A percentile compares a stretch with the other conserved stretches of the same genome.
Conservation (phyloP, 2,888 invertebrate species). For the Mycalesis mineus region DNA sequence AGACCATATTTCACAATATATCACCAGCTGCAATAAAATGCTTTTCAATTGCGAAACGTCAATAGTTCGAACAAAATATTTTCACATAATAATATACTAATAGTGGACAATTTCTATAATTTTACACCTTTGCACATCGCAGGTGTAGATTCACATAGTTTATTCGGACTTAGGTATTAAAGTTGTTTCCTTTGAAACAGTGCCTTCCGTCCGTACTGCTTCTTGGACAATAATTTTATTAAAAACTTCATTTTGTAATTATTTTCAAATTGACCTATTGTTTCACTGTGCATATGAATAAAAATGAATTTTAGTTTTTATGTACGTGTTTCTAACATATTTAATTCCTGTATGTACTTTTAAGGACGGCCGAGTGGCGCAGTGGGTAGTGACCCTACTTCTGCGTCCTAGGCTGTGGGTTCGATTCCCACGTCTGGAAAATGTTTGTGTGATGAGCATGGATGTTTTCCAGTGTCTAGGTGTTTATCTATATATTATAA, state of each 20-base stretch:
- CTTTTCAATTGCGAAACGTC: not conserved
- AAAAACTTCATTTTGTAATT: not conserved
- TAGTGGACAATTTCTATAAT: not conserved
- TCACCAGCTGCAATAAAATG: not conserved
- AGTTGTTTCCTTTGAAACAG: not conserved
- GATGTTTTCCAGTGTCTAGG: too few relatives aligned
- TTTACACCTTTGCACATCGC: slow-evolving; percentile 2
- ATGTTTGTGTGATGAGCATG: too few relatives aligned
- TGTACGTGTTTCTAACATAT: too few relatives aligned
- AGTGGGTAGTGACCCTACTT: too few relatives aligned
- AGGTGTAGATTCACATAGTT: slow-evolving; percentile 12
- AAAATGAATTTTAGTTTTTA: too few relatives aligned
- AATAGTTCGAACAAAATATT: not conserved
- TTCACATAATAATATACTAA: slow-evolving; percentile 3
- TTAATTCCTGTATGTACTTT: too few relatives aligned
- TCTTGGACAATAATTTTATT: not conserved
- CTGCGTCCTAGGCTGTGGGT: too few relatives aligned
- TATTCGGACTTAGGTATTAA: not conserved
- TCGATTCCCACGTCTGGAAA: too few relatives aligned
- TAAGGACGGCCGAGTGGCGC: too few relatives aligned
- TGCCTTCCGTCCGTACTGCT: not conserved
- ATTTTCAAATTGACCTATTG: not conserved
- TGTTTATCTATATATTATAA: too few relatives aligned
- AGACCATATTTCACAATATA: too few relatives aligned
- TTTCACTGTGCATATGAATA: too few relatives aligned